Percentiles rank a stretch among this genome's conserved stretches.
phyloP scores from a whole-genome alignment of 1,140 invertebrate genomes.

The Charaxes varanes region DNA sequence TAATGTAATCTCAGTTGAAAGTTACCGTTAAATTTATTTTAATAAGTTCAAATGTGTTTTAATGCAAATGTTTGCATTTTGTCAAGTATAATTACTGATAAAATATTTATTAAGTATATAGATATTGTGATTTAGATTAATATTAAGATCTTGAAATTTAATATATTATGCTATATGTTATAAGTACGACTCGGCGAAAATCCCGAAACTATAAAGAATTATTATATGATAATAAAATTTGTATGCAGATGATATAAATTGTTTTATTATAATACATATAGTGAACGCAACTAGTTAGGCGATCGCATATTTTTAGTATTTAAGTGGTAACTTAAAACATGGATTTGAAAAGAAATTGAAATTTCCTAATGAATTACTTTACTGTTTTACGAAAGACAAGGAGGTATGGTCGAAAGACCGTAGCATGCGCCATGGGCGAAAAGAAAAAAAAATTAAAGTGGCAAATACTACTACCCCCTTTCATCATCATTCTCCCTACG shows the following conservation, averaged over 20 bases:
- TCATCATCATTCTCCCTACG: too few species aligned
- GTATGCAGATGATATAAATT: slow-evolving; percentile 17
- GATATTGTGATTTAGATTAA: slow-evolving; percentile 36
- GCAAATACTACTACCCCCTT: too few species aligned
- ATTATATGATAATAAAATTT: slow-evolving; percentile 28
- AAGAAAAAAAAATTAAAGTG: too few species aligned
- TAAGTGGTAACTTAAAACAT: too few species aligned
- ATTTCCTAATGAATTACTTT: too few species aligned
- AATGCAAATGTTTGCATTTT: slow-evolving; percentile 23
- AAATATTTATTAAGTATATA: slow-evolving; percentile 19
- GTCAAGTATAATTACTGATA: slow-evolving; percentile 18
- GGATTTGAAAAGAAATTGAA: too few species aligned
- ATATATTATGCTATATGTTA: slow-evolving; percentile 19
- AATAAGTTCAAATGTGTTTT: slow-evolving; percentile 29
- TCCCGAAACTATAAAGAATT: slow-evolving; percentile 24
- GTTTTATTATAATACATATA: too few species aligned
- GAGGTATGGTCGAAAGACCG: too few species aligned
- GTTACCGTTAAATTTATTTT: slow-evolving; percentile 31
- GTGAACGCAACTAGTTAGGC: too few species aligned
- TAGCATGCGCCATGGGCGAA: too few species aligned
- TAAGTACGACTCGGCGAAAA: slow-evolving; percentile 28
- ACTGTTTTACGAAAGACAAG: too few species aligned
- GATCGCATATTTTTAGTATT: too few species aligned
- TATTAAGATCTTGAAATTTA: slow-evolving; percentile 27
- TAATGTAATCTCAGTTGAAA: slow-evolving; percentile 34